Percentiles rank a stretch among this genome's conserved stretches.
Conservation (phyloP, 1,140 invertebrate species). For the Micrasema minimum region DNA sequence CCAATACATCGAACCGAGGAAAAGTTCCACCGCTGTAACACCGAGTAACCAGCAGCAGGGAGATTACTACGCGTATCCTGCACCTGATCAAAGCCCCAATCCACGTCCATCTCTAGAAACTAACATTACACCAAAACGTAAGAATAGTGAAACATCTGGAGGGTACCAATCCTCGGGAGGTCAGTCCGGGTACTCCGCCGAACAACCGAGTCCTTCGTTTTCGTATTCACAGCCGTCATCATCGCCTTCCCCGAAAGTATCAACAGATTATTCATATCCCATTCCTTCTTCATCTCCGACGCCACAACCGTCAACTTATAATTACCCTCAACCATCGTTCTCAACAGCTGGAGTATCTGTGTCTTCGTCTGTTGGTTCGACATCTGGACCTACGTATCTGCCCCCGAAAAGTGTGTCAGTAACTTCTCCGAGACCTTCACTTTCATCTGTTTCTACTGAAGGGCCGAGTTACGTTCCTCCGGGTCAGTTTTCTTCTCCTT, state of each 20-base stretch:
- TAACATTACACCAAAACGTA: constrained; percentile 11
- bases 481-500: neutral
- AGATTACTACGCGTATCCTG: constrained; percentile 32
- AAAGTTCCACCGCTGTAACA: constrained; percentile 9
- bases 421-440: neutral
- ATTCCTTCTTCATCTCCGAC: neutral
- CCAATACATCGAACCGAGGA: constrained; percentile 18
- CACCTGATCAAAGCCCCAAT: constrained; percentile 1
- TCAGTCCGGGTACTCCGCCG: constrained; percentile 1
- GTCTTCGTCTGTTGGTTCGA: constrained; percentile 15
- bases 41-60: constrained; percentile 15
- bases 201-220: neutral
- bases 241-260: neutral
- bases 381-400: constrained; percentile 34
- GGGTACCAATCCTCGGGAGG: constrained; percentile 25
- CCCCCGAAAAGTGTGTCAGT: neutral
- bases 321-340: neutral
- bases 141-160: neutral
- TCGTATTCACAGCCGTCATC: constrained; percentile 13
- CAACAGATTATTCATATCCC: constrained; percentile 12
- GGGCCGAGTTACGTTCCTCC: neutral
- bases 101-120: constrained; percentile 4
- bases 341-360: neutral
- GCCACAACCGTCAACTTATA: neutral
- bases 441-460: neutral